Evolutionary conservation across 2,797 vertebrate genomes (phyloP), one percentile per base, ranked within the genome.

Genomic region (Hephaestus fuliginosus): DNA sequence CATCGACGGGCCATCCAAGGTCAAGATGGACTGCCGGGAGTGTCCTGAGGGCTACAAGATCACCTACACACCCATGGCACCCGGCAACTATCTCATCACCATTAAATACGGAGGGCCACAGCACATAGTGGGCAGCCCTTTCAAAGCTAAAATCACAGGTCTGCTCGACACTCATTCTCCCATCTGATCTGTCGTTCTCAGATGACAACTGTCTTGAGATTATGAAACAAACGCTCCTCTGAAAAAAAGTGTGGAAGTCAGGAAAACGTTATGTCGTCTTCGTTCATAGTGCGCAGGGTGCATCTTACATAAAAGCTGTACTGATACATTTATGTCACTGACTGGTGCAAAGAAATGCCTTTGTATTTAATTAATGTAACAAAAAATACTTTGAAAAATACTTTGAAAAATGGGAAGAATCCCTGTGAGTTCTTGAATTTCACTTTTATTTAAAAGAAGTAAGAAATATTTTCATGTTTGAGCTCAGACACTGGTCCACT

Each of bases 101-200:
- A 98, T 99, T 91, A 99, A 98, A 92, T 99, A 98, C 0, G 97
- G 98, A 1, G 98, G 98, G 0, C 98, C 97, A 2, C 97, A 98
- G 90, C 98, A 99, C 94, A 98, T 99, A 0, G 98, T 99, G 43
- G 98, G 98, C 81, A 99, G 98, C 89, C 98, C 98, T 8, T 99
- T 99, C 95, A 99, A 99, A 94, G 98, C 97, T 82, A 98, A 97
- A 92, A 96, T 99, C 93, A 98, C 97, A 94, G 98, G 98, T 99
- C 89, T 70, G 88, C 53, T 58, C 13, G 10, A 83, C 83, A 87
- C 62, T 87, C 81, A 65, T 48, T 69, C 76, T 86, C 62, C 74
- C 82, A 85, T 90, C 85, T 87, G 86, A 91, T 87, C 86, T 80
- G 74, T 82, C 65, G 58, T 53, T 83, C 58, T 84, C 71, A 51